phyloP scores from a whole-genome alignment of 2,888 invertebrate genomes.

The Diogma glabrata region DNA sequence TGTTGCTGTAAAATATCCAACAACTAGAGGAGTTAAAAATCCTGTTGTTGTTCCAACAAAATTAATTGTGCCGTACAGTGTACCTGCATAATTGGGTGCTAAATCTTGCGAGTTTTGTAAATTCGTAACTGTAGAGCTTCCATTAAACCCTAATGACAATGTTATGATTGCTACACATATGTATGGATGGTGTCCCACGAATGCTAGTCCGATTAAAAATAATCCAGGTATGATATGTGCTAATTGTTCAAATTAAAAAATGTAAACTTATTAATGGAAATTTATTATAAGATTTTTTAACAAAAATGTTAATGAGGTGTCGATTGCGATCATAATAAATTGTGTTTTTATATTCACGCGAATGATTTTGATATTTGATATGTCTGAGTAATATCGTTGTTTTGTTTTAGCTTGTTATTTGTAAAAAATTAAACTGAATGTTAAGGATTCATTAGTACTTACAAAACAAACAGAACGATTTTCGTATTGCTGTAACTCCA shows the following conservation, averaged over 20 bases:
- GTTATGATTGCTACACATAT: conserved; percentile 53
- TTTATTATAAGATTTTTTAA: too few species aligned
- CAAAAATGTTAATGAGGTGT: too few species aligned
- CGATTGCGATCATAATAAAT: too few species aligned
- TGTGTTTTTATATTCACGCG: too few species aligned
- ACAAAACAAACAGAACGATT: conserved; percentile 54
- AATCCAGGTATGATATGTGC: conserved; percentile 46
- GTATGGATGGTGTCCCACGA: conserved; percentile 49
- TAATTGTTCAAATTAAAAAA: too few species aligned
- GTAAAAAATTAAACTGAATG: conserved; percentile 26
- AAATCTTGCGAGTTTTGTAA: conserved; percentile 56
- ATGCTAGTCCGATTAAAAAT: conserved; percentile 43
- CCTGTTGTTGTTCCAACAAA: conserved; percentile 58
- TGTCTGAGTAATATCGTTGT: too few species aligned
- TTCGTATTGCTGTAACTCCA: conserved; percentile 46
- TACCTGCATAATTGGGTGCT: conserved; percentile 61
- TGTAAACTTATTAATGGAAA: too few species aligned
- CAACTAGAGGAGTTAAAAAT: conserved; percentile 56
- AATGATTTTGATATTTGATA: too few species aligned
- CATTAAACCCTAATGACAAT: conserved; percentile 54
- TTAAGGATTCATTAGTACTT: conserved; percentile 28
- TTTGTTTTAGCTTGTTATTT: background rate
- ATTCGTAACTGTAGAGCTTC: conserved; percentile 49
- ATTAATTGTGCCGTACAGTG: conserved; percentile 61
- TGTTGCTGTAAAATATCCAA: conserved; percentile 46